Base-by-base conservation (phyloP, 2,888 invertebrate genomes). In the Lypha dubia region DNA sequence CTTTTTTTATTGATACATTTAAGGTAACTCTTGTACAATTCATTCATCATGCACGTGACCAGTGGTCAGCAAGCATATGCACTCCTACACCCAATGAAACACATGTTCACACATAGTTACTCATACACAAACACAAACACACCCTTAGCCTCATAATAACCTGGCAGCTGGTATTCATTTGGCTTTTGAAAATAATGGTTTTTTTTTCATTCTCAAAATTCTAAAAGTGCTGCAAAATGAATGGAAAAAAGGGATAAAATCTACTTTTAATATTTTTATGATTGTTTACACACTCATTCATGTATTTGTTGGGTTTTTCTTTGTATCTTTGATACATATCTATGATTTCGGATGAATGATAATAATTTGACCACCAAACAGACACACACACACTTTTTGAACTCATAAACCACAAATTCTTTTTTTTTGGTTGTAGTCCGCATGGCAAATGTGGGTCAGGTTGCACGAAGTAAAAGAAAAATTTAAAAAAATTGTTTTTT, bases 271-370 rank as follows among this genome's bases (percentile, higher is more conserved):
- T 53, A 35, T 38, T 71, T 65, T 56, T 15, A 65, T 65, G 58
- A 73, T 73, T 65, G 53, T 79, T 58, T 73, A 58, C 56, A 73
- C 28, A 49, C 58, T 17, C 17, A 44, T 65, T 49, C 46, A 44
- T 73, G 46, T 35, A 44, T 49, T 53, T 38, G 46, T 5, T 41
- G 41, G 28, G 20, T 24, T 24, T 56, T 4, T 46, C 49, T 62
- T 46, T 22, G 56, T 56, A 24, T 32, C 0, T 11, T 13, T 28
- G 58, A 73, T 77, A 67, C 77, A 35, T 38, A 83, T 79, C 75
- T 79, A 70, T 60, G 63, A 79, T 79, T 75, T 71, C 38, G 70
- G 70, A 41, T 70, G 70, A 79, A 28, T 79, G 83, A 75, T 75
- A 65, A 75, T 63, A 44, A n/a, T 68, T 60, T 77, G 77, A 71